Percentiles rank a stretch among this genome's conserved stretches.
phyloP scores from a whole-genome alignment of 2,797 vertebrate genomes.

The Trachops cirrhosus region DNA sequence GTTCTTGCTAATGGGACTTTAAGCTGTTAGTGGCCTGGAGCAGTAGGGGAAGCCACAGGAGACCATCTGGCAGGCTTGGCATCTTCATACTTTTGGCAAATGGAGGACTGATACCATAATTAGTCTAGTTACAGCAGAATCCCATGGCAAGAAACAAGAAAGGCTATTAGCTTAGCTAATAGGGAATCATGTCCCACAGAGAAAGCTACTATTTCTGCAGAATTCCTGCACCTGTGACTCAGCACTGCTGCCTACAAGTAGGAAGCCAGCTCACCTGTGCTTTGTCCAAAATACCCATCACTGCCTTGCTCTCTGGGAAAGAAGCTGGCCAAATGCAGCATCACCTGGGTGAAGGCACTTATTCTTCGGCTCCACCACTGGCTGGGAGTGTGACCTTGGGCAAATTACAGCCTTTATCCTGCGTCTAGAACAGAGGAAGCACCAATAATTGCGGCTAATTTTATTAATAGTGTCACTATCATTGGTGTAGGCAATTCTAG shows the following conservation, averaged over 20 bases:
- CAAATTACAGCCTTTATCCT: background rate
- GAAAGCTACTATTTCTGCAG: background rate
- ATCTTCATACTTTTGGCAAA: background rate
- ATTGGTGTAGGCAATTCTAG: background rate
- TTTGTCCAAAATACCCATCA: background rate
- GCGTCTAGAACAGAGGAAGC: background rate
- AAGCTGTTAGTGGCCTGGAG: background rate
- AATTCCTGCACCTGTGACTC: background rate
- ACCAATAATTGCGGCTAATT: background rate
- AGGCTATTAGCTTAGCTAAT: background rate
- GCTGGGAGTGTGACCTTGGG: background rate
- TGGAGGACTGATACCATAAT: background rate
- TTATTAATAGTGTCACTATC: background rate
- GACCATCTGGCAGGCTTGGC: background rate
- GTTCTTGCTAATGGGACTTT: background rate
- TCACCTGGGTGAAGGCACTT: background rate
- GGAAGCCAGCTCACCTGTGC: background rate
- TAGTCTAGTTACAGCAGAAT: background rate
- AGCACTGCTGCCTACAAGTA: background rate
- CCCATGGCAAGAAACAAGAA: background rate
- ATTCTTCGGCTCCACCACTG: too few species aligned
- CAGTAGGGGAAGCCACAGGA: background rate
- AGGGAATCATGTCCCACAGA: background rate
- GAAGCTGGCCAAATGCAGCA: rapidly evolving
- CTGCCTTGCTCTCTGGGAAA: background rate